Base-by-base conservation (phyloP, 2,113 vertebrate genomes). In the Alces alces region DNA sequence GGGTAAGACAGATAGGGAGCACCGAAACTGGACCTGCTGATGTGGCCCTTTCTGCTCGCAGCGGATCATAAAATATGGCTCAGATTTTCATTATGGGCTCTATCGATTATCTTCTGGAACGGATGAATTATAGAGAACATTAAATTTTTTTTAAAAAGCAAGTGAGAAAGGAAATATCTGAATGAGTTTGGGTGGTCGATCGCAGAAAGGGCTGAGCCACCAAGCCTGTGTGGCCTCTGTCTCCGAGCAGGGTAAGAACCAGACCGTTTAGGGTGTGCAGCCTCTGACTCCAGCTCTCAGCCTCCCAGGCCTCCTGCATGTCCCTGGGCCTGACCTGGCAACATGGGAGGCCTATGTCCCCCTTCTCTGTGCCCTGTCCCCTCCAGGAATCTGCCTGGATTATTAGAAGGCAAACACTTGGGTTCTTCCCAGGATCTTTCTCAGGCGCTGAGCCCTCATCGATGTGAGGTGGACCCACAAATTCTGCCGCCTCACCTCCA, bases 21-120 rank as follows among this genome's bases (percentile, higher is more conserved):
- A 99, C 99, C 98, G 98, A 99, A 99, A 99, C 99, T 98, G 98
- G 99, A 98, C 99, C 99, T 99, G 99, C 99, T 99, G 99, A 99
- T 99, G 99, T 98, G 98, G 99, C 98, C 99, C 99, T 99, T 99
- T 99, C 98, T 99, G 99, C 99, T 99, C 0, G 98, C 99, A 98
- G 99, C 98, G 93, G 99, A 97, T 99, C 99, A 98, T 99, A 99
- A 99, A 99, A 99, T 99, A 99, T 99, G 99, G 99, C 99, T 99
- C 99, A 99, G 99, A 99, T 99, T 99, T 99, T 99, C 99, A 99
- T 99, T 99, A 99, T 99, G 99, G 99, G 99, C 99, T 99, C 99
- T 99, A 99, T 99, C 99, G 99, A 99, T 99, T 99, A 99, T 99
- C 99, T 99, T 99, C 99, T 99, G 99, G 99, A 99, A 99, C 99